Conservation (phyloP, 1,140 invertebrate genomes). For the Bursaphelenchus mucronatus region DNA sequence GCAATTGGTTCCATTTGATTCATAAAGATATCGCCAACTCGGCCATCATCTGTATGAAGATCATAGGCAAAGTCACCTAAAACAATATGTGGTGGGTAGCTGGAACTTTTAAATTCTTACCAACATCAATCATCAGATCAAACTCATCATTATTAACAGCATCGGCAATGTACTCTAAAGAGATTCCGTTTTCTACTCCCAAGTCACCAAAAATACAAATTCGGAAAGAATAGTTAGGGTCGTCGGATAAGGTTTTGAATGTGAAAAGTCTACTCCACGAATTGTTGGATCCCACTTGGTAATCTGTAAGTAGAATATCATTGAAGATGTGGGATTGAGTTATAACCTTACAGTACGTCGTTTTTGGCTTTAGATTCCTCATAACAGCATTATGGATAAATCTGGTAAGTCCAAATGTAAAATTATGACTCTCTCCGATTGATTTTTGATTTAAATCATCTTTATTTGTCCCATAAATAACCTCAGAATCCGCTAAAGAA, state of each 20-base stretch:
- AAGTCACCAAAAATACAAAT: constrained; percentile 11
- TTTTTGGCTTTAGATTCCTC: constrained; percentile 3
- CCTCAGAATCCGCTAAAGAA: too few relatives aligned
- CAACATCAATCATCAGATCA: constrained; percentile 16
- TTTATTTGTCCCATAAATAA: neutral
- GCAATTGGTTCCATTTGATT: constrained; percentile 60
- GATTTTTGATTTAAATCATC: neutral
- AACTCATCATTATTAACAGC: constrained; percentile 6
- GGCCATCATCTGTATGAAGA: constrained; percentile 55
- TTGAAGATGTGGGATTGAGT: neutral
- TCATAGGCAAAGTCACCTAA: constrained; percentile 35
- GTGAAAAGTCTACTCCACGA: neutral
- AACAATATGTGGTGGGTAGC: neutral
- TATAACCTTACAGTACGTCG: constrained; percentile 8
- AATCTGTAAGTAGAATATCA: neutral
- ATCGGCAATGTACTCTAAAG: neutral
- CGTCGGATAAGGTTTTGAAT: constrained; percentile 6
- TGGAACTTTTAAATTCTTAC: neutral
- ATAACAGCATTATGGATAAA: constrained; percentile 12
- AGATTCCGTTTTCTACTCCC: constrained; percentile 9
- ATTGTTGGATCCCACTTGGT: constrained; percentile 2
- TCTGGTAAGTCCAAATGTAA: neutral
- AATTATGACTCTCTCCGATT: neutral
- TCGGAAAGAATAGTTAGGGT: constrained; percentile 2
- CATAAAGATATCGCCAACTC: constrained; percentile 61